A percentile compares a stretch with the other conserved stretches of the same genome.
These are phyloP conservation scores for Aphrocallistes beatrix DNA, from an alignment of 37 sponge, comb jelly and placozoan species.

Conservation along the genomic window DNA sequence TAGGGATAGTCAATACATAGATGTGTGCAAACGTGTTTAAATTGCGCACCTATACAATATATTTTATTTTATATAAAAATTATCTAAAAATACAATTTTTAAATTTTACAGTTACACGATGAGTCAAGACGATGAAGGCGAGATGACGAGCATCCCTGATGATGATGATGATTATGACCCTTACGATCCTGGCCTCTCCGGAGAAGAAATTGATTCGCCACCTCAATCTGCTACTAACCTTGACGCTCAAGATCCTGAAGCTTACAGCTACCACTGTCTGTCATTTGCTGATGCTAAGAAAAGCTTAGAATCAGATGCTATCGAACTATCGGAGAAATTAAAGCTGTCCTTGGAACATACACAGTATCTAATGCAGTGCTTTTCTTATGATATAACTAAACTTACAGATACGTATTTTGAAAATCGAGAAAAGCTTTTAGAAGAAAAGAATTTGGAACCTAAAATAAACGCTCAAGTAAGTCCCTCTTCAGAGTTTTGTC, in stretches of 20 bases:
- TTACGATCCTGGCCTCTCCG: neutral
- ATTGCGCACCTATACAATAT: no score
- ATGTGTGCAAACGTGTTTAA: no score
- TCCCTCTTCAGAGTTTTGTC: neutral
- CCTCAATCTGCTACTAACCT: neutral
- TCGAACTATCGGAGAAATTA: neutral
- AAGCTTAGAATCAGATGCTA: neutral
- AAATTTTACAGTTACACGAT: no score
- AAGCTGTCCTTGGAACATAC: neutral
- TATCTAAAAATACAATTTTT: no score
- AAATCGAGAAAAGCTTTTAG: neutral
- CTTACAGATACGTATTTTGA: neutral
- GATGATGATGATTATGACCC: neutral
- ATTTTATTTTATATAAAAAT: no score
- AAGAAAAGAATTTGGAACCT: neutral
- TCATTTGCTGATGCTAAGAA: neutral
- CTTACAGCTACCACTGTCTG: neutral
- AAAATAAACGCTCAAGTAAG: neutral
- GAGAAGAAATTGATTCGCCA: neutral
- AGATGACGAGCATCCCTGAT: neutral
- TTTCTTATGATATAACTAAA: neutral
- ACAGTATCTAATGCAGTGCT: neutral
- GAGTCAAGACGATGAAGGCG: neutral
- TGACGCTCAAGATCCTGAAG: neutral
- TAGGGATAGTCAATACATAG: no score